phyloP scores from a whole-genome alignment of 1,140 invertebrate genomes.

The Rhagoletis zephyria region DNA sequence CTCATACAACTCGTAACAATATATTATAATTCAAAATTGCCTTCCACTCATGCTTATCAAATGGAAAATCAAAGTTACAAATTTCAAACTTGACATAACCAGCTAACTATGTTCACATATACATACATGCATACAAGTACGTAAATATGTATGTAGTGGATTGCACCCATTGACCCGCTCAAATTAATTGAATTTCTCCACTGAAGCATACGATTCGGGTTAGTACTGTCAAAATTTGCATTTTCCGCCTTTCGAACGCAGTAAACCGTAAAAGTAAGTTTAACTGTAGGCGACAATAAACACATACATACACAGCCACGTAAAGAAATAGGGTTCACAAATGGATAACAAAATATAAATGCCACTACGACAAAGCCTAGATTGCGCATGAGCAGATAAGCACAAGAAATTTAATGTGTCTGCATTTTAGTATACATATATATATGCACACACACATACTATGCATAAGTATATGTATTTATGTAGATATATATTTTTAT shows the following conservation, averaged over 20 bases:
- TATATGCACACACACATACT: too few species aligned
- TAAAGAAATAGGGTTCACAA: too few species aligned
- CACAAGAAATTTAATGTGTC: too few species aligned
- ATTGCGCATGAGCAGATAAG: too few species aligned
- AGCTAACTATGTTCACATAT: too few species aligned
- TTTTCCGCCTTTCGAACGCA: slow-evolving; percentile 6
- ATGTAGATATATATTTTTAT: too few species aligned
- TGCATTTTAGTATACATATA: too few species aligned
- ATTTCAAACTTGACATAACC: background rate
- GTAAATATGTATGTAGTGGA: too few species aligned
- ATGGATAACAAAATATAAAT: background rate
- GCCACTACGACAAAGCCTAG: background rate
- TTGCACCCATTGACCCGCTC: background rate
- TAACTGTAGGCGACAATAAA: background rate
- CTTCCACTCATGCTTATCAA: slow-evolving; percentile 16
- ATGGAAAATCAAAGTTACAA: slow-evolving; percentile 4
- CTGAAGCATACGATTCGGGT: slow-evolving; percentile 14
- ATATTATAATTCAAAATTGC: background rate
- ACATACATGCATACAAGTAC: too few species aligned
- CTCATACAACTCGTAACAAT: background rate
- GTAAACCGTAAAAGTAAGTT: slow-evolving; percentile 9
- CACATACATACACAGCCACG: background rate
- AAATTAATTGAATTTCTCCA: slow-evolving; percentile 39
- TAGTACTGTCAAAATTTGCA: slow-evolving; percentile 25
- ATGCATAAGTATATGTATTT: too few species aligned